Evolutionary conservation across 2,888 invertebrate species (phyloP).

Genomic region (Dolichomitus sp.): DNA sequence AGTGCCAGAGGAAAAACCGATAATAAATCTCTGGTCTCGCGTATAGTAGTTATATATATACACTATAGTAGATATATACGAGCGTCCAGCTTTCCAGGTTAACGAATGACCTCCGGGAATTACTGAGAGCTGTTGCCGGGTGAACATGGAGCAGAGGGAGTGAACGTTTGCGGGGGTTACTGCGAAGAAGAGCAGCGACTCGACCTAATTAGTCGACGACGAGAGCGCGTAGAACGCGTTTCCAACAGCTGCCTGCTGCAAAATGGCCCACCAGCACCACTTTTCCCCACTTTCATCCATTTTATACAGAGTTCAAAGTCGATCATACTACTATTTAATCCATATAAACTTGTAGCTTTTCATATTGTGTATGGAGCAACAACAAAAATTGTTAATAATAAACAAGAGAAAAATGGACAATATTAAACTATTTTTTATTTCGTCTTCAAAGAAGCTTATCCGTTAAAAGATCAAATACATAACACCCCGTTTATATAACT

Average conservation of each 20-base stretch:
- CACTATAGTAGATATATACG: neutral
- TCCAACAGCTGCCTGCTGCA: slow-evolving; percentile 29
- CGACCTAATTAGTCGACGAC: slow-evolving; percentile 61
- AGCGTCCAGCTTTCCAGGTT: slow-evolving; percentile 60
- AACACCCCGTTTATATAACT: too few species aligned
- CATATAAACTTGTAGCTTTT: neutral
- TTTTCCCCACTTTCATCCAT: slow-evolving; percentile 11
- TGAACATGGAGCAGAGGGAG: slow-evolving; percentile 26
- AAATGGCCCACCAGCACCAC: slow-evolving; percentile 37
- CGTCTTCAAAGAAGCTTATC: too few species aligned
- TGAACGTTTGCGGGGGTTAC: slow-evolving; percentile 50
- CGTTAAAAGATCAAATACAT: too few species aligned
- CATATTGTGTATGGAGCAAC: neutral
- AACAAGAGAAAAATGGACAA: neutral
- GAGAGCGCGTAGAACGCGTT: slow-evolving; percentile 22
- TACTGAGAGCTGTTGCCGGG: slow-evolving; percentile 49
- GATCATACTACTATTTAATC: neutral
- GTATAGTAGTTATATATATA: neutral
- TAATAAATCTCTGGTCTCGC: slow-evolving; percentile 55
- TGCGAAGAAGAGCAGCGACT: slow-evolving; percentile 43
- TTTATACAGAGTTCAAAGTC: neutral
- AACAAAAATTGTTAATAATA: neutral
- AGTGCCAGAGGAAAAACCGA: slow-evolving; percentile 42
- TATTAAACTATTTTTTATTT: too few species aligned
- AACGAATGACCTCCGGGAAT: slow-evolving; percentile 67